Base-by-base conservation (phyloP, 2,113 vertebrate genomes). In the Camarhynchus parvulus region DNA sequence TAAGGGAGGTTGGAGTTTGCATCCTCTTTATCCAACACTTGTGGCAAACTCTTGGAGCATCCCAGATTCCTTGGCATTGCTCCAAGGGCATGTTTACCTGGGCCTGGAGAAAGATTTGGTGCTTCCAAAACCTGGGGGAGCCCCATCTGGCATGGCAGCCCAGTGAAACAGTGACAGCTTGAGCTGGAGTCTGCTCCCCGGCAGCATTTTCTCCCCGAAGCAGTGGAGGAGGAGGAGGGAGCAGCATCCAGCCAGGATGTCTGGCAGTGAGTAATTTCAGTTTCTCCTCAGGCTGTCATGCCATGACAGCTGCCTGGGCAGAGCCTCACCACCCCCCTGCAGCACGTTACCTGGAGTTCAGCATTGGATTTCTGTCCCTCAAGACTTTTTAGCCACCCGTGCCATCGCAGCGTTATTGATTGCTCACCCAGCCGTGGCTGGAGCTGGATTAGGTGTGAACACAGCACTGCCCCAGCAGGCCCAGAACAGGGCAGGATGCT, bases 381-480 rank as follows among this genome's bases (percentile, higher is more conserved):
- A n/a, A 90, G 97, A 86, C 94, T 95, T 90, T 93, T 95, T 94
- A 83, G 74, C 91, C 81, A 80, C 96, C 85, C 9, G 9, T 86
- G 85, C 74, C 9, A 1, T 86, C 14, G 18, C 53, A 23, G 56
- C 18, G 1, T 67, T 97, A 95, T 95, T 91, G 97, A 97, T 94
- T 94, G 94, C 75, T 95, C 77, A 17, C 70, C 82, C 42, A 33
- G 82, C 94, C 74, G 21, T 83, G 87, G 95, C 89, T 70, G 42
- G 75, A 95, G 93, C 80, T 94, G 42, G 76, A 64, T 95, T 90
- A 95, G 97, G 95, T 95, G 87, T 95, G 95, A 97, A 53, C 73
- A 69, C 69, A 95, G 77, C 30, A 1, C 79, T 64, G 77, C 81
- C 61, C 30, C 72, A 58, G 35, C 37, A 74, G 85, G 46, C 73